Base-by-base conservation (phyloP, 2,797 vertebrate species). In the Darevskia nairensis region DNA sequence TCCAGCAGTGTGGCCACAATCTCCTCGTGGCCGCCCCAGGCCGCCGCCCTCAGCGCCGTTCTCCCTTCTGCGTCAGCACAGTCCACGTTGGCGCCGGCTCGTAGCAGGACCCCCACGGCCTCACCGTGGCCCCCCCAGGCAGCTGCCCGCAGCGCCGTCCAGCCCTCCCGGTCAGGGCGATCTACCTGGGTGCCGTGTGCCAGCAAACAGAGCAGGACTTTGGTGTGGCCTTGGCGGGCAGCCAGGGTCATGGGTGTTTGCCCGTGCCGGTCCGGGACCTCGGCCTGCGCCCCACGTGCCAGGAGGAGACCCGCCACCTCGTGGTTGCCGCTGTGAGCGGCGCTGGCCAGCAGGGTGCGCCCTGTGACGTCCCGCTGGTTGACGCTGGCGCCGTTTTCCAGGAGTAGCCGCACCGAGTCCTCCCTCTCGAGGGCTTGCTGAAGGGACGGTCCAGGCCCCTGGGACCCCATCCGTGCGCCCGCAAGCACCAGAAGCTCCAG, bases 1-100 rank as follows among this genome's bases (percentile, higher is more conserved):
- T 93, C 91, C 68, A 98, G 83, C 11, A 98, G 89, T 2, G 95
- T 97, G 46, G 94, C 87, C 7, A 97, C 94, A 2, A 97, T 97
- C 88, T 97, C 97, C 82, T 97, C 96, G 29, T 98, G 97, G 3
- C 98, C 97, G 0, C 97, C 97, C 98, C 98, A 98, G 0, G 98
- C 97, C 0, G 98, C 98, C 19, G 98, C 98, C 89, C 98, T 95
- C 69, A 98, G 95, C 6, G 97, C 98, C 1, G 97, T 98, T 10
- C 98, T 96, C 1, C 97, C 97, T n/a, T 97, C 97, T 0, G 90
- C 71, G 32, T 98, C 98, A 1, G 96, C 96, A 15, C 96, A 95
- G 17, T 98, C 97, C 82, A 98, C 97, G 8, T 97, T 95, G 8
- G 97, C 97, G 3, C 97, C 97, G 1, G 96, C 96, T 15, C 96